Percentiles rank a stretch among this genome's conserved stretches.
Evolutionary conservation across 1,140 invertebrate genomes (phyloP).

Genomic region (Aleiodes sp.): DNA sequence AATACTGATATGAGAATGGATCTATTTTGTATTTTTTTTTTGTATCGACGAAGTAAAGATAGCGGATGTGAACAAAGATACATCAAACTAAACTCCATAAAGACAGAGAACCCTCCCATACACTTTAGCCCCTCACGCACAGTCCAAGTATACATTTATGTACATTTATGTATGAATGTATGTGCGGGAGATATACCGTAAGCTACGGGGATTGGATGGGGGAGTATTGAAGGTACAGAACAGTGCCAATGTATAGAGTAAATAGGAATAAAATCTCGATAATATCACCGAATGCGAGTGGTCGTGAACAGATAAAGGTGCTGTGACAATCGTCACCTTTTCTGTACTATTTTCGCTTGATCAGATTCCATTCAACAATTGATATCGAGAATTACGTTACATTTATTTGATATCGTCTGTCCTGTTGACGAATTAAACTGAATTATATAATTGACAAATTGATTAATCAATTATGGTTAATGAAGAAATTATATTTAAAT

Average conservation of each 20-base stretch:
- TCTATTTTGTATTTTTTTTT: not conserved
- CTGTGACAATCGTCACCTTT: not conserved
- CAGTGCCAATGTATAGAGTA: conserved; percentile 36
- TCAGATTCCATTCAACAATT: not conserved
- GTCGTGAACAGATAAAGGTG: not conserved
- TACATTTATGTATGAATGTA: conserved; percentile 32
- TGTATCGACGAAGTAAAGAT: not conserved
- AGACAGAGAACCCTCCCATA: conserved; percentile 27
- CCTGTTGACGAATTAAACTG: too few relatives aligned
- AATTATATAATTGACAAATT: too few relatives aligned
- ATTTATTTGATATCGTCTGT: too few relatives aligned
- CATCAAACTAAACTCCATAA: conserved; percentile 43
- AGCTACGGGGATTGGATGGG: conserved; percentile 25
- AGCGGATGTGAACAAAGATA: conserved; percentile 35
- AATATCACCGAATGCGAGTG: conserved; percentile 35
- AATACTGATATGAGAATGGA: conserved; percentile 8
- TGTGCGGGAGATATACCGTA: not conserved
- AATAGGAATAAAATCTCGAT: conserved; percentile 56
- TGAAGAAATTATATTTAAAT: too few relatives aligned
- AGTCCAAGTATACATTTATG: conserved; percentile 17
- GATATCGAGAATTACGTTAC: too few relatives aligned
- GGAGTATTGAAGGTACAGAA: not conserved
- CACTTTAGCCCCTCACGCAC: conserved; percentile 1
- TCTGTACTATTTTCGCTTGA: not conserved
- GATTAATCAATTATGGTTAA: too few relatives aligned